Evolutionary conservation across 2,113 vertebrate genomes (phyloP).

Genomic region (Cololabis saira): DNA sequence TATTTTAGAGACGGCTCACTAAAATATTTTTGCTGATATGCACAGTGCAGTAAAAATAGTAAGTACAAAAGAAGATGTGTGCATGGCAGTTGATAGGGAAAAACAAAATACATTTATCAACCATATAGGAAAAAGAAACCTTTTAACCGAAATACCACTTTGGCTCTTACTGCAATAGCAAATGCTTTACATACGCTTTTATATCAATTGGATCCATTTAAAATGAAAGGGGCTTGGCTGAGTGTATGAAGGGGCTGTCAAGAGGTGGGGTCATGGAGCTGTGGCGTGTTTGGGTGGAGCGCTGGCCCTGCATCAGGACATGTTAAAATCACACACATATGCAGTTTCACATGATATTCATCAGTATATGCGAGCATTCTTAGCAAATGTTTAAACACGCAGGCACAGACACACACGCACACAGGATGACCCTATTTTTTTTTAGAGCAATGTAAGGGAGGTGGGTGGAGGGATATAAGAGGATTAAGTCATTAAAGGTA

Average conservation of each 20-base stretch:
- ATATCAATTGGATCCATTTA: constrained; percentile 11
- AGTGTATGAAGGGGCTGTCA: constrained; percentile 7
- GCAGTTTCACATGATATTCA: constrained; percentile 29
- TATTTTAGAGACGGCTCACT: background rate
- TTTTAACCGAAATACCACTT: background rate
- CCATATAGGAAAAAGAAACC: background rate
- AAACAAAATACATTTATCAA: background rate
- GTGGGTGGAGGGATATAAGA: constrained; percentile 48
- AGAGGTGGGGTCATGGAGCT: constrained; percentile 32
- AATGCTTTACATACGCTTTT: background rate
- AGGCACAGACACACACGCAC: constrained; percentile 17
- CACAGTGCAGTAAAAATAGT: background rate
- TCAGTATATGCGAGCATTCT: constrained; percentile 7
- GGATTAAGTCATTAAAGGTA: constrained; percentile 70
- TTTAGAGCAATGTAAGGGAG: constrained; percentile 24
- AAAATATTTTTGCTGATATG: constrained; percentile 10
- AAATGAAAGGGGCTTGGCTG: constrained; percentile 11
- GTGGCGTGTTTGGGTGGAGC: constrained; percentile 39
- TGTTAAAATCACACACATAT: constrained; percentile 18
- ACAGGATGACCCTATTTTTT: constrained; percentile 62
- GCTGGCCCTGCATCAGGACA: constrained; percentile 16
- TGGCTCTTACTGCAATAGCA: background rate
- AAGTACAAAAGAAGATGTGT: background rate
- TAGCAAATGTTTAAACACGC: constrained; percentile 12
- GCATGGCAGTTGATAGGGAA: background rate